Percentiles rank a stretch among this genome's conserved stretches.
Evolutionary conservation across 2,797 vertebrate genomes (phyloP).

Genomic region (Cheirogaleus major): DNA sequence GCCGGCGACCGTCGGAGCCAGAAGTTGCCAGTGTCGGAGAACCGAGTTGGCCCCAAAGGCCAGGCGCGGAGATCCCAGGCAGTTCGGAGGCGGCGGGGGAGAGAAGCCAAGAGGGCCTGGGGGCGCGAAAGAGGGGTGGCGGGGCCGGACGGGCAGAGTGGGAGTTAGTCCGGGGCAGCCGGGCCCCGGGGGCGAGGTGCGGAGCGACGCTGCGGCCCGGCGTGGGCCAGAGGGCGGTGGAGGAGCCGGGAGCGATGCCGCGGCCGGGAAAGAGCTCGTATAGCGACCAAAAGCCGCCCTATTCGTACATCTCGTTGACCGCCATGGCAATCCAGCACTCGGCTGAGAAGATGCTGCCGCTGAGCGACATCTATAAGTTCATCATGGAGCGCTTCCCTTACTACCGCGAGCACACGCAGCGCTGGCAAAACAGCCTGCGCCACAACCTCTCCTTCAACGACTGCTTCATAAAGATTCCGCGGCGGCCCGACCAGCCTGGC

Average conservation of each 20-base stretch:
- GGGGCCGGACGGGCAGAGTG: neutral
- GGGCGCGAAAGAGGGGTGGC: neutral
- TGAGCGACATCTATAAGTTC: slow-evolving; percentile 97
- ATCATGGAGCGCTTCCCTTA: slow-evolving; percentile 97
- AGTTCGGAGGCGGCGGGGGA: neutral
- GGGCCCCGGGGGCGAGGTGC: neutral
- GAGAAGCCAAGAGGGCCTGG: neutral
- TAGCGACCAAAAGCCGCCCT: slow-evolving; percentile 97
- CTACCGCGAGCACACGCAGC: slow-evolving; percentile 96
- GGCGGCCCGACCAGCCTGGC: slow-evolving; percentile 94
- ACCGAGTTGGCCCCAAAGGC: neutral
- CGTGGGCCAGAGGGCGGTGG: slow-evolving; percentile 51
- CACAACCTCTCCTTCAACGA: slow-evolving; percentile 97
- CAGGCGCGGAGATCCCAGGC: neutral
- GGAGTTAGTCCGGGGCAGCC: neutral
- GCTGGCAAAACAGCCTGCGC: slow-evolving; percentile 96
- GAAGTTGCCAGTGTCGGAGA: neutral
- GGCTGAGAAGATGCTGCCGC: slow-evolving; percentile 94
- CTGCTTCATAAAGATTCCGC: slow-evolving; percentile 97
- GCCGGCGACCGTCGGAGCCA: slow-evolving; percentile 9
- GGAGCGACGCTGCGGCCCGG: neutral
- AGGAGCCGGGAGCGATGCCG: slow-evolving; percentile 88
- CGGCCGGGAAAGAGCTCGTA: slow-evolving; percentile 98
- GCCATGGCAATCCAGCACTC: slow-evolving; percentile 97
- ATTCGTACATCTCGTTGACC: slow-evolving; percentile 96